Evolutionary conservation across 2,797 vertebrate genomes (phyloP), one percentile per base, ranked within the genome.

Genomic region (Acipenser ruthenus): DNA sequence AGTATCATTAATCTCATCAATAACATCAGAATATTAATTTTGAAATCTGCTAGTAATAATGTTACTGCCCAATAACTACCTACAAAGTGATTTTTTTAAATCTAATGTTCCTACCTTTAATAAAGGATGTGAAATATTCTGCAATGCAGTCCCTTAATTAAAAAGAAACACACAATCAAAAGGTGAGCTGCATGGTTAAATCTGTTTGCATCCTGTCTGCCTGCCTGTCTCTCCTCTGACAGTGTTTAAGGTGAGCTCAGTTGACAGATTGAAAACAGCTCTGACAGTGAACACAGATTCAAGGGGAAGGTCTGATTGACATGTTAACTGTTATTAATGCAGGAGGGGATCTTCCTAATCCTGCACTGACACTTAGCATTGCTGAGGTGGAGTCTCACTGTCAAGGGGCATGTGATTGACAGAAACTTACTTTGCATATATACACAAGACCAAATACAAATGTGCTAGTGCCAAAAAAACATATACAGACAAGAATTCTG

Each of bases 321-420:
- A 90, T 80, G 81, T 86, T 78, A 85, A 83, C 84, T 86, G 85
- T 88, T 90, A 84, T 86, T 83, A 77, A 80, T 83, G 83, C 82
- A 83, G 80, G 37, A 83, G 82, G 86, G 84, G 88, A 86, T 79
- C 80, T 86, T 87, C 89, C 88, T 90, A 90, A 91, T 91, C 88
- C 88, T 88, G 88, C 88, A 86, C 89, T 91, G 89, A 90, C 89
- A 90, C 87, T 85, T 88, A 86, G 89, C 90, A 91, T 91, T 90
- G 89, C 87, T 86, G 86, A 91, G 89, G 89, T 91, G 89, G 88
- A 86, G 87, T 87, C 86, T 66, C 85, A 64, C 68, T 91, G 89
- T 90, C 88, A 90, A 84, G 83, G 86, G 87, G 87, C 87, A 84
- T 87, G 86, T 89, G 88, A 91, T 89, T 91, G 89, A 88, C 89